phyloP scores from a whole-genome alignment of 1,140 invertebrate genomes.

The Sipha flava region DNA sequence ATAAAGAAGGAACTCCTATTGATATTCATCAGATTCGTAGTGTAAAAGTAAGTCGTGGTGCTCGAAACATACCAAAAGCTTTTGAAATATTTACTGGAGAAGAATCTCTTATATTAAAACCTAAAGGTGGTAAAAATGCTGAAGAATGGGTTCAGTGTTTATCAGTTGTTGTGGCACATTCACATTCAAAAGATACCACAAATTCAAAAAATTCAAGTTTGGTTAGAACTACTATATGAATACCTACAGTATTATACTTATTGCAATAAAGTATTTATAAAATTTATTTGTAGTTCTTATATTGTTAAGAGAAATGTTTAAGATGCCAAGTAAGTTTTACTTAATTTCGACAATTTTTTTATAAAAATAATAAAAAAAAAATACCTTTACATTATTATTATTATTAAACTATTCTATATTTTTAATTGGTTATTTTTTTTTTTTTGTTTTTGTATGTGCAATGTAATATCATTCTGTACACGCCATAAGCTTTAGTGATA shows the following conservation, averaged over 20 bases:
- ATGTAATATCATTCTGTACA: no score
- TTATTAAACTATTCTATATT: no score
- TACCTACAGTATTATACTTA: neutral
- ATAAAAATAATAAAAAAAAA: no score
- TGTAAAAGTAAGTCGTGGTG: conserved; percentile 76
- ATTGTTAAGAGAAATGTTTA: no score
- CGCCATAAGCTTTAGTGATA: no score
- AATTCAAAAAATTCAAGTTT: conserved; percentile 39
- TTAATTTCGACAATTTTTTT: no score
- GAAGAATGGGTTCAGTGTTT: conserved; percentile 90
- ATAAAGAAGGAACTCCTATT: conserved; percentile 51
- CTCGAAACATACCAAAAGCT: conserved; percentile 82
- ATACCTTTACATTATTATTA: no score
- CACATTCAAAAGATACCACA: conserved; percentile 49
- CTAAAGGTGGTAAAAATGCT: conserved; percentile 86
- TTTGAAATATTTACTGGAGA: conserved; percentile 94
- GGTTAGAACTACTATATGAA: conserved; percentile 37
- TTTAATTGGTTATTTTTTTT: no score
- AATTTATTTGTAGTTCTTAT: conserved; percentile 6
- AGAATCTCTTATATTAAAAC: conserved; percentile 82
- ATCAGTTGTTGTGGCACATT: conserved; percentile 78
- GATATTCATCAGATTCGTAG: conserved; percentile 86
- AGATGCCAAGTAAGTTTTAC: no score
- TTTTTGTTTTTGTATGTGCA: no score
- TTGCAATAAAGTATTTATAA: neutral